These are phyloP conservation scores for Lindbergichthys nudifrons DNA, from an alignment of 2,797 vertebrate species.

Conservation along the genomic window DNA sequence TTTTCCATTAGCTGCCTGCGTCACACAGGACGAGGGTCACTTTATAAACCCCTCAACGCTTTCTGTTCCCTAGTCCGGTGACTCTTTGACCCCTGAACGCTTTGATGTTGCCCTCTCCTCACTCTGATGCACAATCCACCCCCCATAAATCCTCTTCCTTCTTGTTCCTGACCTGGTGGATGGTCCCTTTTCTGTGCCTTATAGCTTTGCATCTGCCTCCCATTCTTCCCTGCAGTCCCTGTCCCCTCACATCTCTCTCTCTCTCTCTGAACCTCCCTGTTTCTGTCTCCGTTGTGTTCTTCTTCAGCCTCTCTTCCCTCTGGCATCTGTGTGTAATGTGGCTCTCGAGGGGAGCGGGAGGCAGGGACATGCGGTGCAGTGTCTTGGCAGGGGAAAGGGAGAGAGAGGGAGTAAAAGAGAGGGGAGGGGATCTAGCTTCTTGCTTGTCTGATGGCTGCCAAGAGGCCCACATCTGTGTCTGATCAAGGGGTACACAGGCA, in stretches of 20 bases:
- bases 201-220: slow-evolving; percentile 14
- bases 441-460: slow-evolving; percentile 70
- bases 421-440: slow-evolving; percentile 43
- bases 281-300: slow-evolving; percentile 50
- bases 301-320: slow-evolving; percentile 40
- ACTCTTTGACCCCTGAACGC: slow-evolving; percentile 59
- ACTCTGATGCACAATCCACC: slow-evolving; percentile 36
- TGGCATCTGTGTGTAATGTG: slow-evolving; percentile 72
- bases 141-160: neutral
- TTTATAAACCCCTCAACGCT: slow-evolving; percentile 41
- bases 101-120: slow-evolving; percentile 70
- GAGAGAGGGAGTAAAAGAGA: slow-evolving; percentile 23
- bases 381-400: slow-evolving; percentile 71
- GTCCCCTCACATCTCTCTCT: slow-evolving; percentile 16
- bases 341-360: slow-evolving; percentile 66
- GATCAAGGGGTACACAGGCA: slow-evolving; percentile 70
- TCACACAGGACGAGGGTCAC: slow-evolving; percentile 37
- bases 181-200: slow-evolving; percentile 16
- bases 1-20: slow-evolving; percentile 19
- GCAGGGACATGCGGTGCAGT: slow-evolving; percentile 71
- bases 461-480: slow-evolving; percentile 82
- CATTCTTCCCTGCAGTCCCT: neutral
- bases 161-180: slow-evolving; percentile 21
- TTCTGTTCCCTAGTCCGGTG: slow-evolving; percentile 44
- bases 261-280: slow-evolving; percentile 18